Conservation (phyloP, 2,888 invertebrate species). For the Coenonympha glycerion region DNA sequence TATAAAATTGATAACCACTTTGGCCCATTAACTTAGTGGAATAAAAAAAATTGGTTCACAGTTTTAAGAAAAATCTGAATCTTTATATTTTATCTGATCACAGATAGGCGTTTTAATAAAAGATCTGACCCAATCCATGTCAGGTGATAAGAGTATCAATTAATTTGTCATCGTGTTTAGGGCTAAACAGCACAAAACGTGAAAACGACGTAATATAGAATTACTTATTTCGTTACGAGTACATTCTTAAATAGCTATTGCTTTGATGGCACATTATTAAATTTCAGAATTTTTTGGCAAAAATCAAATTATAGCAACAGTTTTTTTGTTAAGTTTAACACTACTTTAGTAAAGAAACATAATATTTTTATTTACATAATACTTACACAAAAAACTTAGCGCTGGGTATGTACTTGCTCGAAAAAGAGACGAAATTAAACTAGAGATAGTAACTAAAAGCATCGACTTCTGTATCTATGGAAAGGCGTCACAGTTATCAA, state of each 20-base stretch:
- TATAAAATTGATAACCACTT: too few relatives aligned
- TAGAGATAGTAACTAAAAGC: constrained; percentile 64
- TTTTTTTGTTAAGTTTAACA: too few relatives aligned
- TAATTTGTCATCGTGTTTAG: constrained; percentile 49
- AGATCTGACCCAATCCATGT: constrained; percentile 11
- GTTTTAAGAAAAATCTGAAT: neutral
- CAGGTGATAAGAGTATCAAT: constrained; percentile 13
- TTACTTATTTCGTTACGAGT: too few relatives aligned
- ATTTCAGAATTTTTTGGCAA: too few relatives aligned
- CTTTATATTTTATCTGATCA: neutral
- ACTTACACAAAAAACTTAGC: neutral
- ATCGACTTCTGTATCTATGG: constrained; percentile 61
- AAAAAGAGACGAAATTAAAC: constrained; percentile 49
- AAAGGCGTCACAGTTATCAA: constrained; percentile 66
- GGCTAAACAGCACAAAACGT: neutral
- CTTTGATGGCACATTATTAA: too few relatives aligned
- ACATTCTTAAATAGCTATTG: too few relatives aligned
- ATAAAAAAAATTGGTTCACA: too few relatives aligned
- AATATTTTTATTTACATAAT: neutral
- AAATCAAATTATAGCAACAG: too few relatives aligned
- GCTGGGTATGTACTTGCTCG: neutral
- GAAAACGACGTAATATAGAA: neutral
- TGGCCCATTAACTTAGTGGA: too few relatives aligned
- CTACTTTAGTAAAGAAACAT: too few relatives aligned
- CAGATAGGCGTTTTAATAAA: constrained; percentile 13